These are phyloP conservation scores for Cacatua alba DNA, from an alignment of 2,113 vertebrate genomes.

Conservation along the genomic window DNA sequence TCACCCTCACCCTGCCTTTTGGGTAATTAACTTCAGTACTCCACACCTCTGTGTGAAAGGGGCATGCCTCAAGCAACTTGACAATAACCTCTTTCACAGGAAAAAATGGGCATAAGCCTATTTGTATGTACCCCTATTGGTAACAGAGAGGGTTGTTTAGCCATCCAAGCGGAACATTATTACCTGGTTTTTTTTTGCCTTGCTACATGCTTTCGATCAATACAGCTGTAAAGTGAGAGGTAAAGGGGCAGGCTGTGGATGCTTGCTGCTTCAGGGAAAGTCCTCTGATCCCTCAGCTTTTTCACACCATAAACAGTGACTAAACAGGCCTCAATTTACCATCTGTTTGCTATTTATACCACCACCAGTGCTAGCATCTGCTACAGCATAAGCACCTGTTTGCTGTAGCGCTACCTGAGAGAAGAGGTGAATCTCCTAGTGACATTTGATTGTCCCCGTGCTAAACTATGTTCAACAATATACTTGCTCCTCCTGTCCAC, in stretches of 20 bases:
- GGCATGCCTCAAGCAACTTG: not conserved
- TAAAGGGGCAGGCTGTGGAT: not conserved
- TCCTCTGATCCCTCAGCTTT: not conserved
- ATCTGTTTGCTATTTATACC: not conserved
- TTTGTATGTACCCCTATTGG: not conserved
- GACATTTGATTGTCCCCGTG: not conserved
- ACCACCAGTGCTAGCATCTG: not conserved
- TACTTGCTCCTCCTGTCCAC: not conserved
- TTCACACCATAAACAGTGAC: not conserved
- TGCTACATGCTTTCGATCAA: not conserved
- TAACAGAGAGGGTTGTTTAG: not conserved
- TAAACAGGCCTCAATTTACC: not conserved
- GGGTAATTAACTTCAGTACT: not conserved
- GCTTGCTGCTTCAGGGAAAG: not conserved
- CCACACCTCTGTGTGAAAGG: not conserved
- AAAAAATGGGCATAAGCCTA: fast-evolving
- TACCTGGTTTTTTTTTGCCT: not conserved
- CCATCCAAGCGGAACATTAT: not conserved
- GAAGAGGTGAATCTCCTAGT: fast-evolving
- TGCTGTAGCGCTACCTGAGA: not conserved
- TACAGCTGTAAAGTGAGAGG: not conserved
- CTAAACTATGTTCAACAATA: not conserved
- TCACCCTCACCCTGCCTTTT: not conserved
- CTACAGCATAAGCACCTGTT: not conserved
- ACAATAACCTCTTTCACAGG: not conserved